phyloP scores from a whole-genome alignment of 35 echinoderm and acorn worm genomes.

The Heliocidaris erythrogramma region DNA sequence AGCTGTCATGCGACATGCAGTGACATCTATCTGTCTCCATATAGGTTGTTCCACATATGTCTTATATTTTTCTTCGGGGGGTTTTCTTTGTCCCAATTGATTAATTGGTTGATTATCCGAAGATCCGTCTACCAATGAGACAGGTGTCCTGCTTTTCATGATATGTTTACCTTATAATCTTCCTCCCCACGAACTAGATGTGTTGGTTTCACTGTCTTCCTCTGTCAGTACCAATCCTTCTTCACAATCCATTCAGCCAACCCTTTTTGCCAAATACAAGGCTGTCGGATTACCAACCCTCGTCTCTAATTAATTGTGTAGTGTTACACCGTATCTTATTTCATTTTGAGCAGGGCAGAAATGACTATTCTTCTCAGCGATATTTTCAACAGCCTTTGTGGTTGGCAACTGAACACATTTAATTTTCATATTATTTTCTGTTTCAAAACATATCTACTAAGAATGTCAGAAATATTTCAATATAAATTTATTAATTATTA shows the following conservation, averaged over 20 bases:
- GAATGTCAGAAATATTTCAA: too few species aligned
- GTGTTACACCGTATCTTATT: not conserved
- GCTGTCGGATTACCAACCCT: not conserved
- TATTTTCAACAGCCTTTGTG: too few species aligned
- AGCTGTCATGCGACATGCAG: not conserved
- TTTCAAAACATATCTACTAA: too few species aligned
- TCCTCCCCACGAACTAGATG: not conserved
- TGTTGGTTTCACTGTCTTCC: not conserved
- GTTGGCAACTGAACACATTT: too few species aligned
- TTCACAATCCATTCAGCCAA: not conserved
- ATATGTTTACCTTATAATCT: not conserved
- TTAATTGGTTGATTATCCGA: not conserved
- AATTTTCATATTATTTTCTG: too few species aligned
- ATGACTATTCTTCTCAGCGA: not conserved
- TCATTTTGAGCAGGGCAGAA: not conserved
- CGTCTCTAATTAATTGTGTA: not conserved
- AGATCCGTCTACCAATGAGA: not conserved
- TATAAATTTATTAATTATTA: too few species aligned
- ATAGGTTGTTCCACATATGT: not conserved
- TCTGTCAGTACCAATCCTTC: not conserved
- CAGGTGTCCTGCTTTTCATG: not conserved
- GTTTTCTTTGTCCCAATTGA: not conserved
- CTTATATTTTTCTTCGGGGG: not conserved
- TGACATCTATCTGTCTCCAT: not conserved
- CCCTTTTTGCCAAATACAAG: not conserved